phyloP scores from a whole-genome alignment of 2,113 vertebrate species.

The Proterorhinus semilunaris region DNA sequence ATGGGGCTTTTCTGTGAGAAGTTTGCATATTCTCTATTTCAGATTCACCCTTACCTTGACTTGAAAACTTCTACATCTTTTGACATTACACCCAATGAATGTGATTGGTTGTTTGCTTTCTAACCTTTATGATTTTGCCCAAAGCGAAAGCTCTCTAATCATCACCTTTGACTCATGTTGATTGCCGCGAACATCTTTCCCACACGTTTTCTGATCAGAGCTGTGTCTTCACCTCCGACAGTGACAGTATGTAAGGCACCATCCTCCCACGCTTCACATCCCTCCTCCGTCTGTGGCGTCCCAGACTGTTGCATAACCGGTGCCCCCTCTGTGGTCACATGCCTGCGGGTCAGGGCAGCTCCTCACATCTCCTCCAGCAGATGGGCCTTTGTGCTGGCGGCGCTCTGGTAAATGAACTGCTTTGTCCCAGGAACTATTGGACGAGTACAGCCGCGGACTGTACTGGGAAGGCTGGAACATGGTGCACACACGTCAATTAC shows the following conservation, averaged over 20 bases:
- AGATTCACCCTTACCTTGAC: too few species aligned
- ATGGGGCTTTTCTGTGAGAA: too few species aligned
- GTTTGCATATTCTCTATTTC: too few species aligned
- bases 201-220: background rate
- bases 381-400: conserved; percentile 10
- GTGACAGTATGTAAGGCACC: background rate
- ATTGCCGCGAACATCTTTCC: background rate
- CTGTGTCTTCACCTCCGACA: background rate
- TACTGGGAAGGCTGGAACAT: background rate
- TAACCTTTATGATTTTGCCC: background rate
- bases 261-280: background rate
- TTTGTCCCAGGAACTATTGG: conserved; percentile 47
- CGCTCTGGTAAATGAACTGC: conserved; percentile 43
- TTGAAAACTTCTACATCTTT: too few species aligned
- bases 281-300: background rate
- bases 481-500: background rate
- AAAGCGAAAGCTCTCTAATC: background rate
- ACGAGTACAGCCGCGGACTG: conserved; percentile 35
- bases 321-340: conserved; percentile 20
- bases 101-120: too few species aligned
- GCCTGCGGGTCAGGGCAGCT: conserved; percentile 15
- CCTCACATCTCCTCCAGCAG: conserved; percentile 27
- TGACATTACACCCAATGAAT: too few species aligned
- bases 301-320: conserved; percentile 14
- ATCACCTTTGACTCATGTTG: background rate